A percentile compares a stretch with the other conserved stretches of the same genome.
These are phyloP conservation scores for Cantharis rustica DNA, from an alignment of 2,888 invertebrate genomes.

Conservation along the genomic window DNA sequence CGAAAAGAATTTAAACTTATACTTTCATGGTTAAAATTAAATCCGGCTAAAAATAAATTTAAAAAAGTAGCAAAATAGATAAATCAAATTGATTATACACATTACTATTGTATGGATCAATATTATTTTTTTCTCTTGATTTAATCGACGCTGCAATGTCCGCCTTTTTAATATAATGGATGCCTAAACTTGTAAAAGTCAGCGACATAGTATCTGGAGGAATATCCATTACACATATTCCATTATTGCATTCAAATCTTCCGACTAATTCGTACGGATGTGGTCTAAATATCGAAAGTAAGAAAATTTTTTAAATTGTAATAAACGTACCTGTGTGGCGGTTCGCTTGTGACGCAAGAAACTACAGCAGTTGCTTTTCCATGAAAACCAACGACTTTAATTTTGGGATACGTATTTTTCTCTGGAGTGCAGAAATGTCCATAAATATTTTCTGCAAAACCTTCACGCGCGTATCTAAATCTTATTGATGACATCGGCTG, in stretches of 20 bases:
- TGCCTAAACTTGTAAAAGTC: neutral
- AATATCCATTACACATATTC: neutral
- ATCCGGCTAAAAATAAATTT: neutral
- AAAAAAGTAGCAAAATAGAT: neutral
- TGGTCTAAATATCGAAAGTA: neutral
- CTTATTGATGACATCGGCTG: neutral
- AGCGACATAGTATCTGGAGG: neutral
- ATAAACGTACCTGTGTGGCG: neutral
- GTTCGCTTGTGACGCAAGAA: neutral
- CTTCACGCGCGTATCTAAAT: neutral
- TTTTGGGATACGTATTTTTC: neutral
- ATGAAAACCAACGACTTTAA: neutral
- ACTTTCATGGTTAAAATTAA: neutral
- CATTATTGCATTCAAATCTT: neutral
- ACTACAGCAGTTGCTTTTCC: neutral
- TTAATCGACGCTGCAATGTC: neutral
- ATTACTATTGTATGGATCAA: neutral
- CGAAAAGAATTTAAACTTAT: neutral
- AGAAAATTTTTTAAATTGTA: too few species aligned
- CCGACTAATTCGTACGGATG: neutral
- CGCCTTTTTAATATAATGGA: neutral
- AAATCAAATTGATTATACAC: neutral
- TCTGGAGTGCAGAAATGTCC: neutral
- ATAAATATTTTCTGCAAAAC: neutral
- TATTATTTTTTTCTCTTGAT: neutral